phyloP scores from a whole-genome alignment of 64 coral and sea anemone genomes.

The Dendronephthya gigantea region DNA sequence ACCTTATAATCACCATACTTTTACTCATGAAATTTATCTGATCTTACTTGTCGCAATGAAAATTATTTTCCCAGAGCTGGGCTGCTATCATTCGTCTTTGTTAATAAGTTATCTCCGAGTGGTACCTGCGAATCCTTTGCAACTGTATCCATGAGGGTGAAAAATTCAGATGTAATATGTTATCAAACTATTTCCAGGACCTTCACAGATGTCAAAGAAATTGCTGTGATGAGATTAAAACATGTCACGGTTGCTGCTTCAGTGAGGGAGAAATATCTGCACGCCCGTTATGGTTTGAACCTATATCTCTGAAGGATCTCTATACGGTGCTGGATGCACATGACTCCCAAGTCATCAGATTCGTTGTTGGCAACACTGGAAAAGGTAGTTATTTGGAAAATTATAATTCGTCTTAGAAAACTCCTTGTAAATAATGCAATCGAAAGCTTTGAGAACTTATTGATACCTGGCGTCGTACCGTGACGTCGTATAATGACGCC shows the following conservation, averaged over 20 bases:
- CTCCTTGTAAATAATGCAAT: too few species aligned
- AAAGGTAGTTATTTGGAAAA: slow-evolving; percentile 76
- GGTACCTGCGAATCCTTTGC: too few species aligned
- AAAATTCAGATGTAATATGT: background rate
- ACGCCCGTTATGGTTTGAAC: slow-evolving; percentile 47
- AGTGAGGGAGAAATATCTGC: background rate
- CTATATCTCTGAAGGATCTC: slow-evolving; percentile 46
- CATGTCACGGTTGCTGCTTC: slow-evolving; percentile 7
- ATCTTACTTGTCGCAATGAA: too few species aligned
- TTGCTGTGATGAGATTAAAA: background rate
- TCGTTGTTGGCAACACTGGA: slow-evolving; percentile 61
- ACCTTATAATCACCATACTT: too few species aligned
- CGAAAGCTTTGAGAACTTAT: too few species aligned
- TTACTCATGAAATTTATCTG: too few species aligned
- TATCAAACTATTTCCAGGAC: background rate
- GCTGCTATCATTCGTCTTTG: too few species aligned
- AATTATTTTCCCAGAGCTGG: too few species aligned
- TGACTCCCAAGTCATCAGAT: background rate
- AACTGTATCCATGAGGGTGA: too few species aligned
- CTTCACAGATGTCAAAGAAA: background rate
- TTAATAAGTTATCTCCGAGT: too few species aligned
- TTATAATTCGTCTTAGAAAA: background rate
- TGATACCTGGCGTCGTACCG: too few species aligned
- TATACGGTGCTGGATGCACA: slow-evolving; percentile 1
- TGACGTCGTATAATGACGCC: too few species aligned